These are phyloP conservation scores for Acanthurus lineatus DNA, from an alignment of 2,797 vertebrate species.

Conservation along the genomic window DNA sequence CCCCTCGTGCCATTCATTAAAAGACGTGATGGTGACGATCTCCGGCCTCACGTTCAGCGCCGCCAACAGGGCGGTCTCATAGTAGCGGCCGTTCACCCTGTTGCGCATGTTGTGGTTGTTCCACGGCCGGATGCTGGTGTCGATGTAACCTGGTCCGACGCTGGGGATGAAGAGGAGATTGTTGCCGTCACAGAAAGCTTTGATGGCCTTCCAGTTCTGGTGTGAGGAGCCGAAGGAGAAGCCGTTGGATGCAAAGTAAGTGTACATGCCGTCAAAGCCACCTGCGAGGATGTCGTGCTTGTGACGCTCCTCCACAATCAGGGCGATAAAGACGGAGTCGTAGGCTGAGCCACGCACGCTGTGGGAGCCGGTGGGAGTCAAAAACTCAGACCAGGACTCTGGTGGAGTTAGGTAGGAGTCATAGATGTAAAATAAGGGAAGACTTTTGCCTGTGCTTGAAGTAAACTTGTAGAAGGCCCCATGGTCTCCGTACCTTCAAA, in stretches of 20 bases:
- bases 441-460: conserved; percentile 87
- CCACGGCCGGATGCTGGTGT: conserved; percentile 93
- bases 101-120: conserved; percentile 94
- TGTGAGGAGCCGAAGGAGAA: conserved; percentile 94
- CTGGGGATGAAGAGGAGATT: conserved; percentile 92
- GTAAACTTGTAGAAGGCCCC: conserved; percentile 91
- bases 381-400: conserved; percentile 90
- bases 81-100: conserved; percentile 92
- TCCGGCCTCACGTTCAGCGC: conserved; percentile 89
- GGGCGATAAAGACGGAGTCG: conserved; percentile 88
- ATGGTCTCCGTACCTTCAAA: conserved; percentile 89
- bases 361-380: conserved; percentile 87
- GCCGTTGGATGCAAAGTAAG: conserved; percentile 93
- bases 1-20: conserved; percentile 95
- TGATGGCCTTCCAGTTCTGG: conserved; percentile 92
- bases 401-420: conserved; percentile 92
- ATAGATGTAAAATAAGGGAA: conserved; percentile 93
- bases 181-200: conserved; percentile 91
- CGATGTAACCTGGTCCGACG: conserved; percentile 91
- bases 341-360: conserved; percentile 89
- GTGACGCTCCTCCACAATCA: conserved; percentile 92
- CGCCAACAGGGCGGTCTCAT: conserved; percentile 91
- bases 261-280: conserved; percentile 93
- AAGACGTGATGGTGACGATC: conserved; percentile 90
- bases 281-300: conserved; percentile 90